Base-by-base conservation (phyloP, 2,888 invertebrate species). In the Cosmorhoe ocellata region DNA sequence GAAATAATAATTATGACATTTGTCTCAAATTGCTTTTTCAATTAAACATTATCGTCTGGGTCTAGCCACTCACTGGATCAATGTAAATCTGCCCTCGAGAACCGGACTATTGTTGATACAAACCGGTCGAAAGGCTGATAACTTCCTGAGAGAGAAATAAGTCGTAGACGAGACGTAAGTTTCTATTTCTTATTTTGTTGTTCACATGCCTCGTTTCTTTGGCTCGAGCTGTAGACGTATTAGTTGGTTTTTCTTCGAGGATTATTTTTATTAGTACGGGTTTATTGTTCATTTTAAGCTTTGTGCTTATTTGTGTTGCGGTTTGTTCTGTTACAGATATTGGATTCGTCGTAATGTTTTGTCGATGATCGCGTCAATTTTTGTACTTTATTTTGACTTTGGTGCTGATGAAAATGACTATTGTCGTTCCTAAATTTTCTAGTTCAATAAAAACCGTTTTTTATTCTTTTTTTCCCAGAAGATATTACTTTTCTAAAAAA, bases 91-190 rank as follows among this genome's bases (percentile, higher is more conserved):
- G 18, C 53, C 22, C 37, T 45, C 52, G 61, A 70, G 67, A 75
- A 69, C 66, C 66, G 60, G 71, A 69, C 67, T 69, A 72, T 76
- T 74, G 71, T 73, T 70, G 66, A 59, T 67, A 54, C 67, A 67
- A 82, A 84, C 84, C 84, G 81, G 85, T 86, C 73, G 75, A 78
- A 80, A 77, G 71, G 72, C 72, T 80, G 81, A 81, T 81, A 83
- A 79, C 83, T 86, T 85, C 82, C 84, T 82, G 77, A 74, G 72
- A 71, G 76, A 81, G 80, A 75, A 81, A 78, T 81, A 79, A 79
- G 75, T 79, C 75, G 78, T 77, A 74, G 74, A 71, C 72, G 70
- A 59, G 51, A 47, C 56, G 48, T 53, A 67, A 76, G 77, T 74
- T 77, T 66, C 65, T 69, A 71, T 69, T 72, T 75, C 66, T 77